Evolutionary conservation across 2,797 vertebrate genomes (phyloP).

Genomic region (Linurgus olivaceus): DNA sequence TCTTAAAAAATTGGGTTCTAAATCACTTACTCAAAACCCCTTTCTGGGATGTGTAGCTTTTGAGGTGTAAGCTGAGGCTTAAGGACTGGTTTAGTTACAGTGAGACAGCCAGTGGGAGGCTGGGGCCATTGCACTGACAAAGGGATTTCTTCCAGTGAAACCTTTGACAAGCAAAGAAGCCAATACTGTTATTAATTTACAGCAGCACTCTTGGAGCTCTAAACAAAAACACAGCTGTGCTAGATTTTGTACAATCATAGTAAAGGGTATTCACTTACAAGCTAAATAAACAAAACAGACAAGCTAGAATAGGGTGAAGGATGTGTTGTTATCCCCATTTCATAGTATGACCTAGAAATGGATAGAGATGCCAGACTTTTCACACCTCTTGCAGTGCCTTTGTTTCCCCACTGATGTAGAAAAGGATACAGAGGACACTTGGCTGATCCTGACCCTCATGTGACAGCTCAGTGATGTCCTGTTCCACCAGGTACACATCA

Average conservation of each 20-base stretch:
- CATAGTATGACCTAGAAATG: neutral
- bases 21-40: neutral
- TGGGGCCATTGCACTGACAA: neutral
- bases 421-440: neutral
- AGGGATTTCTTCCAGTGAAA: neutral
- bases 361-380: neutral
- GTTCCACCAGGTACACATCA: neutral
- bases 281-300: neutral
- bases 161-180: neutral
- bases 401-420: neutral
- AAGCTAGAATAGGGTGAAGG: neutral
- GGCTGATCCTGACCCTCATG: neutral
- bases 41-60: neutral
- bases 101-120: neutral
- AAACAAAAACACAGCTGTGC: neutral
- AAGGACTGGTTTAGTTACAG: neutral
- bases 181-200: neutral
- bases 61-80: neutral
- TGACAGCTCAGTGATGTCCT: neutral
- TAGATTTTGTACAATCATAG: neutral
- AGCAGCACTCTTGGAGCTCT: neutral
- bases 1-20: conserved; percentile 39
- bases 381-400: neutral
- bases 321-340: neutral
- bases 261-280: neutral